These are phyloP conservation scores for Automeris io DNA, from an alignment of 2,888 invertebrate genomes.

Conservation along the genomic window DNA sequence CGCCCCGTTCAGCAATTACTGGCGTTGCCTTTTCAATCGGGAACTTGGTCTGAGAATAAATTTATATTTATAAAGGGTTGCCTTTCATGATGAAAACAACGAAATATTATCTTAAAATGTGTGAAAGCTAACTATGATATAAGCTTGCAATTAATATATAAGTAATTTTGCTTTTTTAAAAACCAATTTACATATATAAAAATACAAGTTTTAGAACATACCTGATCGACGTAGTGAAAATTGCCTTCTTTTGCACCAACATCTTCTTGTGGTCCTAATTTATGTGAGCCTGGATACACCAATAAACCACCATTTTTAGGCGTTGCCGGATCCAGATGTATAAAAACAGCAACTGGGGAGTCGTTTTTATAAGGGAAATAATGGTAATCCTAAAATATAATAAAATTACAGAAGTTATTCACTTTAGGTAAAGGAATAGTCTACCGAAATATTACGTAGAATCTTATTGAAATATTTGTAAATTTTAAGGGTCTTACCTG, in stretches of 20 bases:
- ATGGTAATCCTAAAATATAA: constrained; percentile 74
- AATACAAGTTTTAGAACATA: constrained; percentile 19
- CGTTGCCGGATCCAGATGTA: constrained; percentile 74
- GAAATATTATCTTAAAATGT: no score
- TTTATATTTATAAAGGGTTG: no score
- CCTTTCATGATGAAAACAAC: no score
- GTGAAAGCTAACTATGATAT: no score
- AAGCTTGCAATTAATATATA: no score
- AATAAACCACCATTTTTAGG: constrained; percentile 77
- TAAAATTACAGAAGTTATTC: background rate
- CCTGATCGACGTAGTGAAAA: constrained; percentile 69
- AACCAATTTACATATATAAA: no score
- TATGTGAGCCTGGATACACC: constrained; percentile 78
- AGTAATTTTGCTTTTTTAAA: no score
- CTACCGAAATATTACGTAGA: no score
- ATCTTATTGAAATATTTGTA: no score
- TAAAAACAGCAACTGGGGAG: constrained; percentile 76
- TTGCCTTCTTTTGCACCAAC: constrained; percentile 58
- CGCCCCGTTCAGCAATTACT: constrained; percentile 69
- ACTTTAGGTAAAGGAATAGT: no score
- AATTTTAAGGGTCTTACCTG: constrained; percentile 62
- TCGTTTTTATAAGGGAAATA: constrained; percentile 78
- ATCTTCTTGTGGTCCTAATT: constrained; percentile 73
- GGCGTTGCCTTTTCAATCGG: constrained; percentile 68
- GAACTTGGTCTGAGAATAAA: constrained; percentile 46